These are phyloP conservation scores for Orbicella faveolata DNA, from an alignment of 64 coral and sea anemone species.

Conservation along the genomic window DNA sequence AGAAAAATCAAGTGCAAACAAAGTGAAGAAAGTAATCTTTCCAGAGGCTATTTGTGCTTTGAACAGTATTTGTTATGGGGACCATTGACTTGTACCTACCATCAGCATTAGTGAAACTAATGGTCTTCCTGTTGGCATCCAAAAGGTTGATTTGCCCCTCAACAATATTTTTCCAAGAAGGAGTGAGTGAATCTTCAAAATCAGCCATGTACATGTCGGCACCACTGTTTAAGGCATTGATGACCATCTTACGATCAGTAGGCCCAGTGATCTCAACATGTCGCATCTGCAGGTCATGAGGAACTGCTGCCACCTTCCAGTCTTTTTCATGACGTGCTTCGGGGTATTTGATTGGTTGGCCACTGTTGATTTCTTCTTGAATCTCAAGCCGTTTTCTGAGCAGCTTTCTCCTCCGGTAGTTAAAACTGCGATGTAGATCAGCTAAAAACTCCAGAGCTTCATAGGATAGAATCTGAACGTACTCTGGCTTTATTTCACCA, in stretches of 20 bases:
- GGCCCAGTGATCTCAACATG: constrained; percentile 99
- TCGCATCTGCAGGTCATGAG: constrained; percentile 90
- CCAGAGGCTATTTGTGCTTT: neutral
- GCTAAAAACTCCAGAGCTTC: constrained; percentile 92
- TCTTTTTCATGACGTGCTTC: constrained; percentile 79
- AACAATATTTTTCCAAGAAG: constrained; percentile 91
- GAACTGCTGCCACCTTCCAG: constrained; percentile 93
- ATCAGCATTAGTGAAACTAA: constrained; percentile 87
- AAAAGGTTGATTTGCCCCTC: constrained; percentile 91
- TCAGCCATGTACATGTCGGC: constrained; percentile 98
- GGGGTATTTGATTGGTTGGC: constrained; percentile 73
- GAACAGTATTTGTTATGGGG: neutral
- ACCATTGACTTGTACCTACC: constrained; percentile 38
- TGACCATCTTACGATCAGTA: constrained; percentile 96
- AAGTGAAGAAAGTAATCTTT: too few relatives aligned
- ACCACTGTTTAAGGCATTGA: constrained; percentile 98
- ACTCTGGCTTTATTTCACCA: constrained; percentile 82
- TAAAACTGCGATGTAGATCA: constrained; percentile 93
- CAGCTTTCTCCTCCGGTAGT: constrained; percentile 85
- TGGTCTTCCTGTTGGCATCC: constrained; percentile 82
- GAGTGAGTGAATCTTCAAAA: constrained; percentile 95
- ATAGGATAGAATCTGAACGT: constrained; percentile 73
- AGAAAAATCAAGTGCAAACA: too few relatives aligned
- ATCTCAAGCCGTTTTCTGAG: constrained; percentile 84
- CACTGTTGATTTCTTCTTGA: constrained; percentile 76